Base-by-base conservation (phyloP, 2,113 vertebrate genomes). In the Rhipidura dahli region DNA sequence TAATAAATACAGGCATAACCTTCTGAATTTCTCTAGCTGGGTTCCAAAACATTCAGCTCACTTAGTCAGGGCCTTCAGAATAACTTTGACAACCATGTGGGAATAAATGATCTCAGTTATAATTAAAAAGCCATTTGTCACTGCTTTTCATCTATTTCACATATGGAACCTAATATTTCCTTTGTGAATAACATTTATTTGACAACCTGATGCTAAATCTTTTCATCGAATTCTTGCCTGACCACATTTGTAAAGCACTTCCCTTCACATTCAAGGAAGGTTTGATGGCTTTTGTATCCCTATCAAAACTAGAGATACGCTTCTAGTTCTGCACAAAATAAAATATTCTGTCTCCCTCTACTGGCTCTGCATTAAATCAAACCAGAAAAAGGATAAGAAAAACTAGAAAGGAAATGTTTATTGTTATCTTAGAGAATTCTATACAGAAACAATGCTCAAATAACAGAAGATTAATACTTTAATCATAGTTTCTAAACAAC, bases 261-360 rank as follows among this genome's bases (percentile, higher is more conserved):
- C 13, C 19, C 10, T 75, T 80, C 28, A 45, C 0, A 6, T 61
- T 70, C 69, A 57, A 86, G 19, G 44, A 78, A 69, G 23, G 47
- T 28, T 28, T 69, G 19, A 78, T 44, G 37, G 54, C 28, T n/a
- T 70, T 45, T 39, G 6, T 28, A 53, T 30, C 47, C 12, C 45
- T 28, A 61, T 61, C 39, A 78, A 63, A 88, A 77, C 2, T n/a
- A 63, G 39, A 72, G 40, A 60, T 5, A 27, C 5, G 11, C 7
- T 18, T 50, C 54, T 35, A n/a, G 10, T 40, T 60, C 24, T 28
- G 20, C 64, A 71, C 5, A 7, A 92, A 94, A 81, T 22, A 75
- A 90, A 80, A 97, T 53, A 69, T 27, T 56, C 49, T 95, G 88
- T 83, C 96, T 94, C 96, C 94, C 96, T 90, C 95, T 96, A 50